These are phyloP conservation scores for Silurus asotus DNA, from an alignment of 2,113 vertebrate genomes.

Conservation along the genomic window DNA sequence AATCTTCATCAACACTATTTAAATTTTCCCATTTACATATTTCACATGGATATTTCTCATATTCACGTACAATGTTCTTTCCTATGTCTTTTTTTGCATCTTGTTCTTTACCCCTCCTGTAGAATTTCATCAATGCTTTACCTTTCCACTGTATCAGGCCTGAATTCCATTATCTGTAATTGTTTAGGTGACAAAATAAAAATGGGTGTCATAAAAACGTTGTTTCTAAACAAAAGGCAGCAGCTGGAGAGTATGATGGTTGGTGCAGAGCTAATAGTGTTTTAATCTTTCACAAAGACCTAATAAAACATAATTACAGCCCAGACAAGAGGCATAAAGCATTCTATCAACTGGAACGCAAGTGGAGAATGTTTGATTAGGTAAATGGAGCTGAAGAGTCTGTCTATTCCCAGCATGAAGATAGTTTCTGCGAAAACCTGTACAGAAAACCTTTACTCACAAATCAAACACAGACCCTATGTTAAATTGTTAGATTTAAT, in stretches of 20 bases:
- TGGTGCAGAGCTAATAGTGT: slow-evolving; percentile 68
- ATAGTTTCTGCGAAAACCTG: not conserved
- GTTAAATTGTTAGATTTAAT: not conserved
- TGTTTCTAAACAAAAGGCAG: slow-evolving; percentile 73
- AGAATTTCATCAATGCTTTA: not conserved
- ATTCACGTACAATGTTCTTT: not conserved
- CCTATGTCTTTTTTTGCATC: not conserved
- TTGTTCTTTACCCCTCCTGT: not conserved
- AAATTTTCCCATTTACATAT: not conserved
- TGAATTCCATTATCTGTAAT: slow-evolving; percentile 72
- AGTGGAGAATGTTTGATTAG: slow-evolving; percentile 34
- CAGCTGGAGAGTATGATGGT: slow-evolving; percentile 70
- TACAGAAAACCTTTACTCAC: not conserved
- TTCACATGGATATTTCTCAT: not conserved
- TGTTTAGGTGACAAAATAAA: slow-evolving; percentile 68
- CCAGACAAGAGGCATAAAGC: slow-evolving; percentile 63
- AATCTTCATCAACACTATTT: not conserved
- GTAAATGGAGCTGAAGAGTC: slow-evolving; percentile 1
- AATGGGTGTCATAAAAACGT: slow-evolving; percentile 66
- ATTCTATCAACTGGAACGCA: slow-evolving; percentile 56
- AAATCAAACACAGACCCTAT: not conserved
- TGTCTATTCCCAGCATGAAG: not conserved
- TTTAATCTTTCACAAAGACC: slow-evolving; percentile 73
- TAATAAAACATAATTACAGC: slow-evolving; percentile 74
- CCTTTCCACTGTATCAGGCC: slow-evolving; percentile 48